Conservation (phyloP, 2,888 invertebrate species). For the Drosophila melanosoma region DNA sequence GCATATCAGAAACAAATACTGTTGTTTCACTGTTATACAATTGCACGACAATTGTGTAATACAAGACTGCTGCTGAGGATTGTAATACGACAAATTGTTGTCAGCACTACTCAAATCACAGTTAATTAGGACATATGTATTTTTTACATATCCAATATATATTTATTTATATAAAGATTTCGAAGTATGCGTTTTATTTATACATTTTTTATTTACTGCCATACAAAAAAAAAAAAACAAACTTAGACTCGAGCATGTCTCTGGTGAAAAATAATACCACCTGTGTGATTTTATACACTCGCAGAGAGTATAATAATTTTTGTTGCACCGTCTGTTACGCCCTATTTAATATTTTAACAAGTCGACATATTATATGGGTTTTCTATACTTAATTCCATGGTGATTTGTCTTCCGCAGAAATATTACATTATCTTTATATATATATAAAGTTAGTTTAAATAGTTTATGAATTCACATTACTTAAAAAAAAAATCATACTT, state of each 20-base stretch:
- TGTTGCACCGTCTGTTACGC: neutral
- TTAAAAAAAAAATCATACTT: too few relatives aligned
- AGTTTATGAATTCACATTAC: too few relatives aligned
- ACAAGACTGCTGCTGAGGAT: slow-evolving; percentile 28
- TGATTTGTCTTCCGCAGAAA: too few relatives aligned
- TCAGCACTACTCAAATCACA: slow-evolving; percentile 46
- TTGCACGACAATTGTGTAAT: slow-evolving; percentile 28
- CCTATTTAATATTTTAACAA: too few relatives aligned
- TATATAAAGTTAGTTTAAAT: too few relatives aligned
- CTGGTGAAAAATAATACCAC: slow-evolving; percentile 5
- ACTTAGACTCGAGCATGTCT: neutral
- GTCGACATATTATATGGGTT: too few relatives aligned
- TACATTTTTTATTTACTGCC: slow-evolving; percentile 8
- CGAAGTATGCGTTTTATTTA: slow-evolving; percentile 3
- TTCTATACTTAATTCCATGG: too few relatives aligned
- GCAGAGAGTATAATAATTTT: neutral
- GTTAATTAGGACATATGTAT: slow-evolving; percentile 46
- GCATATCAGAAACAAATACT: slow-evolving; percentile 6
- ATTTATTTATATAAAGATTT: slow-evolving; percentile 9
- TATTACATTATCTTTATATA: too few relatives aligned
- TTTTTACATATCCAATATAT: neutral
- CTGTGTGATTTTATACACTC: slow-evolving; percentile 1
- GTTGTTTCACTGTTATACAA: slow-evolving; percentile 27
- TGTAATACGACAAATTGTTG: slow-evolving; percentile 33
- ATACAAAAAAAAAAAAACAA: neutral